A percentile compares a stretch with the other conserved stretches of the same genome.
phyloP scores from a whole-genome alignment of 2,113 vertebrate genomes.

The Cariama cristata region DNA sequence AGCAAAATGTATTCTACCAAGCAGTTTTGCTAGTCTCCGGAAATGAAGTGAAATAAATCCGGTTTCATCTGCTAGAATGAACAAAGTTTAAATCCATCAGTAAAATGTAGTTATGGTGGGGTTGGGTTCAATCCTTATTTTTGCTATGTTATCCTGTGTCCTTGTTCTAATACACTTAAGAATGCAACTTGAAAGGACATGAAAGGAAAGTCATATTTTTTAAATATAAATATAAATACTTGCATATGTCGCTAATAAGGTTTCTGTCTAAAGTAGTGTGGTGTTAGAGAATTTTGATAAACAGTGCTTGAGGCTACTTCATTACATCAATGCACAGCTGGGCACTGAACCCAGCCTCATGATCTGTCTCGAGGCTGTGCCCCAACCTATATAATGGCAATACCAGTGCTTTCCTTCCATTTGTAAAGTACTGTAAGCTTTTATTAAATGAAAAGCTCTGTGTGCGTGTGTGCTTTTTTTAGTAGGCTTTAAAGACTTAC shows the following conservation, averaged over 20 bases:
- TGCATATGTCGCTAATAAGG: conserved; percentile 55
- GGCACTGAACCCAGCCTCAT: neutral
- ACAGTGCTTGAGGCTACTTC: conserved; percentile 50
- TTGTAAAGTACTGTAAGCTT: neutral
- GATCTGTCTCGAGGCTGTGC: neutral
- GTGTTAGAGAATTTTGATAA: conserved; percentile 48
- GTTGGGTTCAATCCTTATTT: neutral
- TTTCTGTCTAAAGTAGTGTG: conserved; percentile 43
- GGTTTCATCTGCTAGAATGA: neutral
- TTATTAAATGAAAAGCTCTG: neutral
- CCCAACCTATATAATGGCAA: neutral
- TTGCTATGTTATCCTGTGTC: neutral
- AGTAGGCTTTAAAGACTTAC: conserved; percentile 47
- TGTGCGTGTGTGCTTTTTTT: neutral
- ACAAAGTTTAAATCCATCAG: neutral
- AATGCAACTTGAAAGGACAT: conserved; percentile 53
- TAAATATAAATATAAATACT: conserved; percentile 60
- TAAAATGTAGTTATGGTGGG: neutral
- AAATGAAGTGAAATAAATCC: neutral
- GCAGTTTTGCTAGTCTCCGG: neutral
- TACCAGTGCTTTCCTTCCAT: neutral
- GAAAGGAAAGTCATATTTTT: conserved; percentile 56
- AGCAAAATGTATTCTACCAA: neutral
- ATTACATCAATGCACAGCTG: conserved; percentile 38
- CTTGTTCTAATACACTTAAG: conserved; percentile 54